Conservation (phyloP, 2,113 vertebrate genomes). For the Laticauda colubrina region DNA sequence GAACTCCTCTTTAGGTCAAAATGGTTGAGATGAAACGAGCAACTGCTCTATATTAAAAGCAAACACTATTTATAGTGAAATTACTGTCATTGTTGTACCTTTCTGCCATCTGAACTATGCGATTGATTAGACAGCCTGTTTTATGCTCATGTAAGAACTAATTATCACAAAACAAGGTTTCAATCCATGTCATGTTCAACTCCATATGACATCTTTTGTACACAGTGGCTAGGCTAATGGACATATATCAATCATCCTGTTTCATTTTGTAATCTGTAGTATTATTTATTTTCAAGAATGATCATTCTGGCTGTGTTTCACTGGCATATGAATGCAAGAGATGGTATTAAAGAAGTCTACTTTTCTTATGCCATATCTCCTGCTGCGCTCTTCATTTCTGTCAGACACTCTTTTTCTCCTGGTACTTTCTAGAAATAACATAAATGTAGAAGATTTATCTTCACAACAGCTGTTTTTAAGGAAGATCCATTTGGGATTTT, state of each 20-base stretch:
- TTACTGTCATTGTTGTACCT: neutral
- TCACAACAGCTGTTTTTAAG: neutral
- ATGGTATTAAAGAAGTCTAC: neutral
- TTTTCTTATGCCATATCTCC: neutral
- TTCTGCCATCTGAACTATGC: neutral
- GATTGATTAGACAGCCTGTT: neutral
- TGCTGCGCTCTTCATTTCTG: neutral
- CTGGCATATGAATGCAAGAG: neutral
- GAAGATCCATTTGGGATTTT: neutral
- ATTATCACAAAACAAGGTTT: neutral
- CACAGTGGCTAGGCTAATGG: neutral
- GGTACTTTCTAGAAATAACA: neutral
- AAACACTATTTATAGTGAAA: neutral
- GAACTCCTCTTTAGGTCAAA: neutral
- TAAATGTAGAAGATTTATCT: conserved; percentile 1
- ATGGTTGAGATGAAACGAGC: neutral
- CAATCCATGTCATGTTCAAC: neutral
- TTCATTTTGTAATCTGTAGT: neutral
- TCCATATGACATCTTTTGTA: neutral
- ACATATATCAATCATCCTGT: neutral
- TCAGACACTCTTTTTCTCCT: conserved; percentile 3
- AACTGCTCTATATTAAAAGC: neutral
- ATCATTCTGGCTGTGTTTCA: neutral
- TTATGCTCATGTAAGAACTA: neutral
- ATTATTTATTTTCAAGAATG: neutral